Base-by-base conservation (phyloP, 1,140 invertebrate species). In the Bactericera cockerelli region DNA sequence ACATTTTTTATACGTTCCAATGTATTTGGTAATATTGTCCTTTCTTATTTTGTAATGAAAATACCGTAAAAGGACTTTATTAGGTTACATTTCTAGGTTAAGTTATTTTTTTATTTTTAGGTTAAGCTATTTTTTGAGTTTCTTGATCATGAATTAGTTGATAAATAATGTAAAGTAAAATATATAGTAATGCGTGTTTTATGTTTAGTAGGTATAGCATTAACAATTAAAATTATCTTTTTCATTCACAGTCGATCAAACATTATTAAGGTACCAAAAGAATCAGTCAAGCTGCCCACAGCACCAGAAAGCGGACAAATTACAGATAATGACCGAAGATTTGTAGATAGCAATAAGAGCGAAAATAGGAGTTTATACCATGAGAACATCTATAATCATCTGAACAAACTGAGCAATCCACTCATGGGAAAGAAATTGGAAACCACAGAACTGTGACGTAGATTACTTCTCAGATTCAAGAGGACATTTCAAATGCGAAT, bases 381-480 rank as follows among this genome's bases (percentile, higher is more conserved):
- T 63, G 72, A 75, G 26, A 73, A 75, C n/a, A 66, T 75, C 8
- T 72, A 71, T 60, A 70, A 72, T 38, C 70, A 70, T 65, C 72
- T 76, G 63, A 72, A 77, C 59, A 72, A 74, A 57, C 62, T 74
- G 13, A 68, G 72, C 14, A 78, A 77, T 60, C 77, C 77, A 63
- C 71, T 77, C 19, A 70, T 81, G 31, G 79, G 82, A 11, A 83
- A 86, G 68, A 89, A 89, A 73, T 76, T 91, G 66, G 87, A 91
- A 73, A 91, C 87, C 42, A 91, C 87, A 10, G 87, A 91, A 74
- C 73, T 87, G 22, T 71, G 62, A 67, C 24, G 38, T 54, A 31
- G 33, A 58, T 13, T 55, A 21, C 2, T 31, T 28, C 31, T 26
- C 38, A 55, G 55, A 39, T 36, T 26, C 60, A 31, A 21, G 19